Evolutionary conservation across 2,797 vertebrate species (phyloP), one percentile per base, ranked within the genome.

Genomic region (Acanthurus lineatus): DNA sequence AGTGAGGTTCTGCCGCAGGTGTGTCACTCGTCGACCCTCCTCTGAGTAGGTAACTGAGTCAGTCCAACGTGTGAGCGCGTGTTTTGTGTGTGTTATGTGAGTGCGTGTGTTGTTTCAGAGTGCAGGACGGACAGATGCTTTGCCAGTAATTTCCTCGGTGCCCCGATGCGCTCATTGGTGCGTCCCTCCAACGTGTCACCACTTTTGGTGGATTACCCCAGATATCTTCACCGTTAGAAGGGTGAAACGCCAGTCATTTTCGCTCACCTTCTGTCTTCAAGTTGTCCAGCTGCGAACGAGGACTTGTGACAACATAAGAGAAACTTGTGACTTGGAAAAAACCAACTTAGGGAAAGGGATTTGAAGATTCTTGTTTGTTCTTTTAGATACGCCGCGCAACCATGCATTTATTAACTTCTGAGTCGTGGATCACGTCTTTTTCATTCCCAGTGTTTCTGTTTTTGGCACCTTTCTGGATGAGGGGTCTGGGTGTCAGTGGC

Each of bases 201-300:
- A 94, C 63, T 94, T 96, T 95, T 95, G 91, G 85, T 94, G 95
- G 95, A 96, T 96, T 95, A 96, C 88, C 92, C 90, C 89, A 95
- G 90, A 92, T 95, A 91, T 94, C 85, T 90, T 88, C 73, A 88
- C 81, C 92, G 83, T 79, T 85, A 79, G 70, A 79, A 91, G 77
- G 57, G 64, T 82, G 79, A 84, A 87, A 82, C 90, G 82, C 77
- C 86, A 85, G 77, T 92, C 77, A 35, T 54, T 79, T 76, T 79
- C 83, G 61, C 81, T 84, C 86, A 79, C 59, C 81, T 74, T 65
- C 83, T 57, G 75, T 57, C 86, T 73, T 61, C 76, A 75, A 73
- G 14, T 81, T 54, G 70, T 68, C 78, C 86, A 87, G 84, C 86
- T 88, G 86, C 75, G 38, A 72, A 54, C 40, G 28, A 58, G 84